Conservation (phyloP, 2,888 invertebrate species). For the Sepioteuthis lessoniana region DNA sequence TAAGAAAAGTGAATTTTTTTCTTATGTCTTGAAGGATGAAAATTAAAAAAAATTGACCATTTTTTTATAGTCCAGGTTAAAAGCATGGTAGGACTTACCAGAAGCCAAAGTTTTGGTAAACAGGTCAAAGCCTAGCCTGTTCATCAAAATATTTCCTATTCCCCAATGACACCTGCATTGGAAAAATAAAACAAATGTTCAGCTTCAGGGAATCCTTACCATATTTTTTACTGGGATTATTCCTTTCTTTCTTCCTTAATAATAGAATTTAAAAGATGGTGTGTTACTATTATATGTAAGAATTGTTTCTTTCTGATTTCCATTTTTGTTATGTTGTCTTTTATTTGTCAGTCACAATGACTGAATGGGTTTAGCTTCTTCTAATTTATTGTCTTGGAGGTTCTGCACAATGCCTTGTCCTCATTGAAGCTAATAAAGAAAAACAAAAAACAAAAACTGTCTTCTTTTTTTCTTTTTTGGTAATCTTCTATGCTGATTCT, state of each 20-base stretch:
- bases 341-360: background rate
- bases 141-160: too few relatives aligned
- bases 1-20: background rate
- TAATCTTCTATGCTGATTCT: background rate
- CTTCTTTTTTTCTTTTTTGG: background rate
- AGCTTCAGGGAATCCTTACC: too few relatives aligned
- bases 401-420: background rate
- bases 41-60: background rate
- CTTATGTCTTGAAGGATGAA: background rate
- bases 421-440: constrained; percentile 10
- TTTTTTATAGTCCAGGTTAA: too few relatives aligned
- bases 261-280: background rate
- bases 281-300: background rate
- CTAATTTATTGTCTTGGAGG: constrained; percentile 23
- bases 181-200: too few relatives aligned
- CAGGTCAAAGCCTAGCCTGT: too few relatives aligned
- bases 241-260: background rate
- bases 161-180: too few relatives aligned
- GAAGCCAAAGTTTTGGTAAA: too few relatives aligned
- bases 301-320: background rate
- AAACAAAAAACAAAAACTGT: background rate
- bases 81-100: too few relatives aligned
- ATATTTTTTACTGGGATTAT: too few relatives aligned
- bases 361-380: background rate
- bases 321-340: background rate